Percentiles rank a stretch among this genome's conserved stretches.
phyloP scores from a whole-genome alignment of 2,113 vertebrate species.

The Cyanoramphus novaezelandiae region DNA sequence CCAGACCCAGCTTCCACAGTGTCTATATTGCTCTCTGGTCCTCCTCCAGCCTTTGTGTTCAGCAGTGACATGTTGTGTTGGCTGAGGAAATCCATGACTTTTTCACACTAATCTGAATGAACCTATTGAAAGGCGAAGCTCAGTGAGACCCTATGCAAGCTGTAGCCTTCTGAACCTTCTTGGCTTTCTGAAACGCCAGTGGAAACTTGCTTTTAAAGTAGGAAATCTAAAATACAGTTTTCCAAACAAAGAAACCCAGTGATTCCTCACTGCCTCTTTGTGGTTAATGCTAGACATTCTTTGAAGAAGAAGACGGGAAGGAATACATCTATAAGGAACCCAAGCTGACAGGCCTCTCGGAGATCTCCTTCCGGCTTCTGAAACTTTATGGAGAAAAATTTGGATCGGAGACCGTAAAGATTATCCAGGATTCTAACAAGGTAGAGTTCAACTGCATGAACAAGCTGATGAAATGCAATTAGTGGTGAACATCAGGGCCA shows the following conservation, averaged over 20 bases:
- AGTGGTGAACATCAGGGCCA: background rate
- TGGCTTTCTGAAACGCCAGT: background rate
- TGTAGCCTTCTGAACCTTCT: background rate
- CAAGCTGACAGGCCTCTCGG: constrained; percentile 92
- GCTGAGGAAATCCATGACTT: background rate
- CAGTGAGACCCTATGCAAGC: background rate
- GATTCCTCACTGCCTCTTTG: background rate
- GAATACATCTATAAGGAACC: constrained; percentile 98
- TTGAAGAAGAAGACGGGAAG: constrained; percentile 97
- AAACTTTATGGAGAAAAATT: constrained; percentile 95
- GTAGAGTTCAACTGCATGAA: constrained; percentile 56
- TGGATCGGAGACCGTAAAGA: constrained; percentile 90
- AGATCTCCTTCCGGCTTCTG: constrained; percentile 92
- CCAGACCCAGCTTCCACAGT: background rate
- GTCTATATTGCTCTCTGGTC: background rate
- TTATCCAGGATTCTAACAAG: constrained; percentile 98
- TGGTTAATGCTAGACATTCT: constrained; percentile 82
- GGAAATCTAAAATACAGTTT: background rate
- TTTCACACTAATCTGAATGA: background rate
- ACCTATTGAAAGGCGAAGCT: background rate
- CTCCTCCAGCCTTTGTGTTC: background rate
- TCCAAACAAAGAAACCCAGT: background rate
- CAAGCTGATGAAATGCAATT: background rate
- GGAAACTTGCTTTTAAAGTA: background rate
- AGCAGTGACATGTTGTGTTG: background rate